Evolutionary conservation across 1,140 invertebrate genomes (phyloP), one percentile per base, ranked within the genome.

Genomic region (Dendrolimus punctatus): DNA sequence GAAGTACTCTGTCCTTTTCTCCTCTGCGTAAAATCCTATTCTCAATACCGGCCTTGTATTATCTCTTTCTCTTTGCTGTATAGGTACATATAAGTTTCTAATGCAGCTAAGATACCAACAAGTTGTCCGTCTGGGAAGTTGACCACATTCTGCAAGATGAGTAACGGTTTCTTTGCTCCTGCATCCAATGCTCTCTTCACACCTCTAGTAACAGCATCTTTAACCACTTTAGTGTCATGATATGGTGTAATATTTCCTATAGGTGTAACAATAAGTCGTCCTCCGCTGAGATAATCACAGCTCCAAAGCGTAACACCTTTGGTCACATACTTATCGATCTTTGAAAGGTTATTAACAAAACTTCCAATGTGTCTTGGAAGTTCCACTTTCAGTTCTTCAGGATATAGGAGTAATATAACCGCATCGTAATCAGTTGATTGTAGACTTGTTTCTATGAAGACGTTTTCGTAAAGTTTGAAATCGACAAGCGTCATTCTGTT

Each of bases 31-130:
- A 36, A 87, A 66, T 6, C 81, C 85, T 72, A 73, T 90, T 71
- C 57, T 87, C 64, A 64, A 89, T 76, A 60, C 90, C 72, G 58
- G 86, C 72, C 91, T 93, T 5, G 57, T 52, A n/a, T 60, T 90
- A 42, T 91, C 85, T 62, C 90, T 89, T 82, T 98, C 95, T 37
- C 95, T 88, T 10, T 95, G 87, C 81, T 97, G 94, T 44, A 97
- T 72, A 5, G 95, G 94, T 91, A 95, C 91, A 89, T 98, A 98
- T 9, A 98, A 86, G 91, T 92, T 85, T 97, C 92, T 5, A 98
- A 73, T 2, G 93, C 95, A 36, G 95, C 96, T 0, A 99, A 87
- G 6, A 96, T 84, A 7, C 93, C 91, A 0, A 95, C 94, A 53
- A 93, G 76, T 53, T 92, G 91, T 45, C 73, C 67, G 51, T 85